Evolutionary conservation across 2,113 vertebrate genomes (phyloP).

Genomic region (Myodes glareolus): DNA sequence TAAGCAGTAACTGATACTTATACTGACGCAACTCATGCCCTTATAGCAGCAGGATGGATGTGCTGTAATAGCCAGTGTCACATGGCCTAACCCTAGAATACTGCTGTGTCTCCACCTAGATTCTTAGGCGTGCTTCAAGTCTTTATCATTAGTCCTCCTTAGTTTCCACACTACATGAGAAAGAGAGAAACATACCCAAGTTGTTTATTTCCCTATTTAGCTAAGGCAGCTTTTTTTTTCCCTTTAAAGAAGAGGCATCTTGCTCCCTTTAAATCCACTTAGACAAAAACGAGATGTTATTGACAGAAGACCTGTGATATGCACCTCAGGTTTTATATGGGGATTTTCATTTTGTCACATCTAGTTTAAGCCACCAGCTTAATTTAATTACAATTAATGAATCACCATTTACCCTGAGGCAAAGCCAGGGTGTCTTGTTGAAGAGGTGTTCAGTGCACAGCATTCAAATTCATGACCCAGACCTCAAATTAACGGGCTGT

Average conservation of each 20-base stretch:
- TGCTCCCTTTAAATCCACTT: conserved; percentile 76
- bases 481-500: conserved; percentile 88
- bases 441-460: conserved; percentile 86
- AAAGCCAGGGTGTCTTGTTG: conserved; percentile 86
- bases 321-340: conserved; percentile 81
- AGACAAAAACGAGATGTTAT: conserved; percentile 74
- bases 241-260: conserved; percentile 61
- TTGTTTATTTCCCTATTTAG: conserved; percentile 75
- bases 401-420: conserved; percentile 88
- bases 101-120: not conserved
- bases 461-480: conserved; percentile 90
- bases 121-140: not conserved
- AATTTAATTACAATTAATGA: conserved; percentile 91
- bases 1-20: not conserved
- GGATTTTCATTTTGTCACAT: conserved; percentile 86
- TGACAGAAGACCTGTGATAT: conserved; percentile 74
- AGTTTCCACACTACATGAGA: conserved; percentile 23
- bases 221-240: conserved; percentile 33
- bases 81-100: not conserved
- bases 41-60: not conserved
- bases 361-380: conserved; percentile 81
- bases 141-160: not conserved
- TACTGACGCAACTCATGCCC: not conserved
- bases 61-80: not conserved
- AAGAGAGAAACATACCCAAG: conserved; percentile 59